Conservation (phyloP, 2,888 invertebrate species). For the Hybos culiciformis region DNA sequence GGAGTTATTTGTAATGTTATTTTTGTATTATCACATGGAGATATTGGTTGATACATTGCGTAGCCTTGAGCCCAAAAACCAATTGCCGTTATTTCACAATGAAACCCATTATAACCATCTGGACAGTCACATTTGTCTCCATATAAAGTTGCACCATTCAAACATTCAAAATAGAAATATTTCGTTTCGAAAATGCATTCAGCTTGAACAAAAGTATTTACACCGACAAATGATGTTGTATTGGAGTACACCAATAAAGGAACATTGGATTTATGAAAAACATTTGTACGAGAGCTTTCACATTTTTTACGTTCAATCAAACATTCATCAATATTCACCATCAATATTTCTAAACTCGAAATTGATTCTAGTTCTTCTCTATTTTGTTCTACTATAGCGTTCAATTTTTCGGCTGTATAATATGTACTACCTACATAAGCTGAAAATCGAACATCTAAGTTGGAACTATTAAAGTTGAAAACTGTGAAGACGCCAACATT, state of each 20-base stretch:
- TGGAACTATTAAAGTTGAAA: conserved; percentile 46
- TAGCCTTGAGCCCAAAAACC: conserved; percentile 85
- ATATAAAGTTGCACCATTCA: conserved; percentile 59
- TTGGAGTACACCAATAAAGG: conserved; percentile 84
- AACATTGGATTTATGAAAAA: conserved; percentile 54
- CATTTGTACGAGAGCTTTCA: conserved; percentile 65
- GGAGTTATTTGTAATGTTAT: conserved; percentile 73
- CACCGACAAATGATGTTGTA: conserved; percentile 85
- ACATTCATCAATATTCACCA: conserved; percentile 89
- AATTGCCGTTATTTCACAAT: conserved; percentile 78
- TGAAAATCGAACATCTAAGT: conserved; percentile 77
- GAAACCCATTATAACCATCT: conserved; percentile 65
- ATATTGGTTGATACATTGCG: conserved; percentile 81
- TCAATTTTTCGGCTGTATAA: conserved; percentile 74
- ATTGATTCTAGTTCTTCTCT: conserved; percentile 57
- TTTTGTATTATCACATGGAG: conserved; percentile 71
- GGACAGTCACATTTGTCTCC: conserved; percentile 67
- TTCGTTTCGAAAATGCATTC: conserved; percentile 50
- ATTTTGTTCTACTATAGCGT: conserved; percentile 65
- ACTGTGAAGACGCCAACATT: conserved; percentile 93
- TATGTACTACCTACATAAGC: conserved; percentile 93
- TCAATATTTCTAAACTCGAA: conserved; percentile 58
- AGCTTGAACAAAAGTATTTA: conserved; percentile 68
- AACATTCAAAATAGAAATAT: conserved; percentile 44
- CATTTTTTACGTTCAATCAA: conserved; percentile 59